Base-by-base conservation (phyloP, 2,888 invertebrate genomes). In the Epinotia brunnichana region DNA sequence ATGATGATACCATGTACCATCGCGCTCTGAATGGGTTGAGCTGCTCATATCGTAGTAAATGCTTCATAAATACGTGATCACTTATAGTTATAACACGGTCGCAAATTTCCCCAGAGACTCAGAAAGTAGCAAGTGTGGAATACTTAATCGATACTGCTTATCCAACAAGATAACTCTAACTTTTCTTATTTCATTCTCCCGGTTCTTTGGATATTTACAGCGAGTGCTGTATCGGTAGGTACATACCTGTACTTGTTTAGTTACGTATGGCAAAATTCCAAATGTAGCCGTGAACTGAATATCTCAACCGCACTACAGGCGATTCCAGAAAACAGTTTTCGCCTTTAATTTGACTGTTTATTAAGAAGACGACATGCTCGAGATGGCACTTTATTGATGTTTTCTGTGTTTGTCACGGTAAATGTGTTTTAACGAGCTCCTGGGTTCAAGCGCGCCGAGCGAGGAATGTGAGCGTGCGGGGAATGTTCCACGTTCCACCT, bases 371-470 rank as follows among this genome's bases (percentile, higher is more conserved):
- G 13, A 78, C 84, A 83, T 83, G 78, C 77, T 78, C 79, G 80
- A 82, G 79, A 78, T 79, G 82, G 79, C 80, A 35, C 61, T 59
- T 73, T 64, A 69, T 63, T 60, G 63, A 60, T 53, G 57, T 72
- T 84, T 83, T 84, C 82, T 81, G 80, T 82, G 81, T 85, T 82
- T 85, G 79, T 83, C 81, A 77, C 76, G 69, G 76, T 80, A 81
- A 82, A 84, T 84, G 81, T 87, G 85, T 87, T 86, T 84, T 84
- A 85, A 85, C 80, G 80, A 82, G 80, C 77, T 74, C 70, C 75
- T 78, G 76, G 72, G 71, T 77, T 48, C 29, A 70, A 73, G 70
- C 41, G 69, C 63, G 70, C 54, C 73, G 77, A 62, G 21, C 41
- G 67, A 51, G 70, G 62, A 68, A 59, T 76, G 76, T 76, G 78